Conservation (phyloP, 2,888 invertebrate genomes). For the Lutraria lutraria region DNA sequence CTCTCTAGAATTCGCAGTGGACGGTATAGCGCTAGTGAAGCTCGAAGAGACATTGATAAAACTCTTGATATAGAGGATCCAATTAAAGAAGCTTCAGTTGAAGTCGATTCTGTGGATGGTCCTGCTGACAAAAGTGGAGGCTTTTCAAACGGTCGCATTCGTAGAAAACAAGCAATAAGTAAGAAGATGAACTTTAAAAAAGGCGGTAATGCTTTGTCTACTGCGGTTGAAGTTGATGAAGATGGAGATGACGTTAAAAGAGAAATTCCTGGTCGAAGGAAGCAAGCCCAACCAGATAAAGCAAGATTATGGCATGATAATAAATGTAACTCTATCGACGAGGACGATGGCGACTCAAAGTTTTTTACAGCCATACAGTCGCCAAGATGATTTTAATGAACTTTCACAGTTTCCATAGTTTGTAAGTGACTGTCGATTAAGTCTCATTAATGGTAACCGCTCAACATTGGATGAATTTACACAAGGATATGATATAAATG, state of each 20-base stretch:
- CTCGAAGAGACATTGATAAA: conserved; percentile 60
- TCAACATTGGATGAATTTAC: not conserved
- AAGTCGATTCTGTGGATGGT: conserved; percentile 30
- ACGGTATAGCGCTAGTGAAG: conserved; percentile 55
- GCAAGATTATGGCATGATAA: conserved; percentile 59
- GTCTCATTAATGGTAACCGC: not conserved
- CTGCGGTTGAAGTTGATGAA: not conserved
- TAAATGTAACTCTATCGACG: conserved; percentile 72
- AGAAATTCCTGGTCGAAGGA: conserved; percentile 65
- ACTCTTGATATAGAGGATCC: conserved; percentile 50
- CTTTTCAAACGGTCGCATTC: not conserved
- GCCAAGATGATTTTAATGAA: not conserved
- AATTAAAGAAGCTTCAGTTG: conserved; percentile 35
- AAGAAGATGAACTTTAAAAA: conserved; percentile 5
- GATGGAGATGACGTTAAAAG: conserved; percentile 25
- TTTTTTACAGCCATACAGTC: conserved; percentile 66
- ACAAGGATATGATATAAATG: not conserved
- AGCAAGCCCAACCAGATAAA: conserved; percentile 57
- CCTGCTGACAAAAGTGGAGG: not conserved
- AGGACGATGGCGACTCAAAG: conserved; percentile 57
- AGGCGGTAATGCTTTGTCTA: not conserved
- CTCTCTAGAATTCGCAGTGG: conserved; percentile 67
- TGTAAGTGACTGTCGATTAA: not conserved
- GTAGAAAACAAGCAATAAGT: conserved; percentile 30
- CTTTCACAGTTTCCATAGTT: not conserved